Evolutionary conservation across 1,140 invertebrate species (phyloP).

Genomic region (Pachyrhynchus sulphureomaculatus): DNA sequence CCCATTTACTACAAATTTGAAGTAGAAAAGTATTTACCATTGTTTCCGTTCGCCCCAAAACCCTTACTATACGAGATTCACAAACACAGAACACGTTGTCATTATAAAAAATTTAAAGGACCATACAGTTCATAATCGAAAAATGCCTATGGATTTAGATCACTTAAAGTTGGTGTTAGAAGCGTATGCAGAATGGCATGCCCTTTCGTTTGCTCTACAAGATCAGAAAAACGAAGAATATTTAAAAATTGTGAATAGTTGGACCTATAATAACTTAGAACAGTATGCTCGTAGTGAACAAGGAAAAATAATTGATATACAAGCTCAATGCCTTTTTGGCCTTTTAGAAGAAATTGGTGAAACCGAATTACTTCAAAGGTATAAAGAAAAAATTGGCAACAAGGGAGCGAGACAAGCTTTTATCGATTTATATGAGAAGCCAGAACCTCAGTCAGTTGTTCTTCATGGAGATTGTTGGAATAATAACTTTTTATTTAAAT

Average conservation of each 20-base stretch:
- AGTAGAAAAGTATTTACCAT: conserved; percentile 2
- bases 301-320: conserved; percentile 17
- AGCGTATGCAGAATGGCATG: no score
- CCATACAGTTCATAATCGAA: conserved; percentile 53
- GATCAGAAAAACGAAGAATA: conserved; percentile 44
- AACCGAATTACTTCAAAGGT: conserved; percentile 16
- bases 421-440: conserved; percentile 17
- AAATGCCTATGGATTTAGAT: conserved; percentile 47
- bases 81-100: conserved; percentile 53
- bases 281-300: conserved; percentile 1
- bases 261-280: conserved; percentile 3
- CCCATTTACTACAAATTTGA: conserved; percentile 16
- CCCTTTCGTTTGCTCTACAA: conserved; percentile 54
- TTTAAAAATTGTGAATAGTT: conserved; percentile 12
- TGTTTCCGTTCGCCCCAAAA: conserved; percentile 46
- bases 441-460: conserved; percentile 27
- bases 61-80: conserved; percentile 47
- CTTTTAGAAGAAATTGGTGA: conserved; percentile 25
- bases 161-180: conserved; percentile 51
- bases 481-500: conserved; percentile 41
- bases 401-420: conserved; percentile 6
- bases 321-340: background rate
- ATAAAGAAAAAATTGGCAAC: conserved; percentile 9
- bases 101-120: conserved; percentile 58
- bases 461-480: conserved; percentile 41